phyloP scores from a whole-genome alignment of 1,140 invertebrate species.

The Apis cerana region DNA sequence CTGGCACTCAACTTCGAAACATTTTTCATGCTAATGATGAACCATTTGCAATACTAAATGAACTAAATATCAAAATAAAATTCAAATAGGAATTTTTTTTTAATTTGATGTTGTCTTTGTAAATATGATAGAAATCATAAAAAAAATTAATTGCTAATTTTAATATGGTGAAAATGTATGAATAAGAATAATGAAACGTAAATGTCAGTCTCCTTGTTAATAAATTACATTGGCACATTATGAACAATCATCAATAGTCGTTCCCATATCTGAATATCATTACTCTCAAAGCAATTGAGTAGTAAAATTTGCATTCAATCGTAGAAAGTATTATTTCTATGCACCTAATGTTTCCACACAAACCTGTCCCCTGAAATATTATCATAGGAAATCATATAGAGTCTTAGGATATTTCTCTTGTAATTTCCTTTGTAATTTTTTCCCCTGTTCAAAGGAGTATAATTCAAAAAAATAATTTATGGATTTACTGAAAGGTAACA shows the following conservation, averaged over 20 bases:
- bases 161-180: background rate
- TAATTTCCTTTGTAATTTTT: background rate
- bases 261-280: slow-evolving; percentile 31
- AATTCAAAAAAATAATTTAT: background rate
- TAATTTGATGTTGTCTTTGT: no score
- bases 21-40: background rate
- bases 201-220: slow-evolving; percentile 37
- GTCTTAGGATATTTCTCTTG: background rate
- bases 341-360: slow-evolving; percentile 23
- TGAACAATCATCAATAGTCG: slow-evolving; percentile 16
- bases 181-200: slow-evolving; percentile 12
- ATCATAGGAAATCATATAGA: background rate
- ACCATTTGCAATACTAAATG: no score
- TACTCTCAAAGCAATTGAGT: slow-evolving; percentile 28
- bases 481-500: background rate
- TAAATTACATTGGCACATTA: slow-evolving; percentile 35
- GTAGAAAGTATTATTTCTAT: slow-evolving; percentile 39
- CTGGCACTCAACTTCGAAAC: background rate
- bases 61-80: background rate
- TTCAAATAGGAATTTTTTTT: background rate
- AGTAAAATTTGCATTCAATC: slow-evolving; percentile 49
- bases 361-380: slow-evolving; percentile 18
- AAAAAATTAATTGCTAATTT: background rate
- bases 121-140: background rate
- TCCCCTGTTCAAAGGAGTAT: background rate